A percentile compares a stretch with the other conserved stretches of the same genome.
Evolutionary conservation across 2,113 vertebrate genomes (phyloP).

Genomic region (Eubucco bourcierii): DNA sequence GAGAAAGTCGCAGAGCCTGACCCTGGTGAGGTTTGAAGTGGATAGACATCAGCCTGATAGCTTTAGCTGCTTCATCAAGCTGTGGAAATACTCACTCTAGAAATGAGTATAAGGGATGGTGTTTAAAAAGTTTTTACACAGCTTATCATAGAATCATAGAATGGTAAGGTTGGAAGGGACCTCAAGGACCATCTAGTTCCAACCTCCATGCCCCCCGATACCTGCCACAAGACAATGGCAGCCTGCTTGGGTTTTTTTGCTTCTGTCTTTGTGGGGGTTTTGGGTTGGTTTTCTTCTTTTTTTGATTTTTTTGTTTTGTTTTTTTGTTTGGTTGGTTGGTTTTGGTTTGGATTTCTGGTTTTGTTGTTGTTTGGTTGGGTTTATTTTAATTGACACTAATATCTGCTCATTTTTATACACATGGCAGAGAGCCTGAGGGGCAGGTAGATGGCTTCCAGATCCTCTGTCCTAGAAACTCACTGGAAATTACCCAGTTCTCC

Average conservation of each 20-base stretch:
- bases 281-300: too few species aligned
- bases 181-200: too few species aligned
- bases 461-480: conserved; percentile 12
- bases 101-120: background rate
- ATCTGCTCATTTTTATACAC: conserved; percentile 7
- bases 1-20: rapidly evolving
- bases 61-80: background rate
- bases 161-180: too few species aligned
- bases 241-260: background rate
- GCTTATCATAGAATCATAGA: background rate
- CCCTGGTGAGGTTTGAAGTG: background rate
- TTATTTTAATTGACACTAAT: background rate
- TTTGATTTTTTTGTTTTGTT: too few species aligned
- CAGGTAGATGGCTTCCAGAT: background rate
- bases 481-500: background rate
- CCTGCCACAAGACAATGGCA: background rate
- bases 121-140: background rate
- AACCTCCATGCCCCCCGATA: background rate
- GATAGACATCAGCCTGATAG: background rate
- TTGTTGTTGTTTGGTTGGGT: background rate
- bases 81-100: background rate
- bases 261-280: background rate
- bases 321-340: background rate
- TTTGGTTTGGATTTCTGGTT: background rate
- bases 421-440: background rate